phyloP scores from a whole-genome alignment of 2,888 invertebrate genomes.

The Orthosia gothica region DNA sequence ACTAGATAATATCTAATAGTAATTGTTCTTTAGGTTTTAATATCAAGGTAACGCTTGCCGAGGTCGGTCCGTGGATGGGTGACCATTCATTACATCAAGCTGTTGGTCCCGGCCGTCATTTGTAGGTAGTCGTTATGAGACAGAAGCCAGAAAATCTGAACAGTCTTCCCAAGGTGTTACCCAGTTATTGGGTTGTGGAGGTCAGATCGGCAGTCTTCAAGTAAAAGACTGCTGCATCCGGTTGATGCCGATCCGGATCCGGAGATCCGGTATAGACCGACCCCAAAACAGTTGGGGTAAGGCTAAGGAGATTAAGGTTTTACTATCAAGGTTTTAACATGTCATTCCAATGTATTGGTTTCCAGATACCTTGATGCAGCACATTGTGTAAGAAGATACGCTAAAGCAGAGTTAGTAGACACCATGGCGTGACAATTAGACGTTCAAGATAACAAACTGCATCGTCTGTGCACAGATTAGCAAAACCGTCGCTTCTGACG shows the following conservation, averaged over 20 bases:
- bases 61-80: too few relatives aligned
- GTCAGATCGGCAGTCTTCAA: too few relatives aligned
- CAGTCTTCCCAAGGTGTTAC: too few relatives aligned
- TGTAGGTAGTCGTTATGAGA: too few relatives aligned
- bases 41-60: conserved; percentile 9
- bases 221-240: too few relatives aligned
- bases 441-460: conserved; percentile 56
- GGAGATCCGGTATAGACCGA: too few relatives aligned
- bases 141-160: too few relatives aligned
- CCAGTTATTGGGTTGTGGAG: too few relatives aligned
- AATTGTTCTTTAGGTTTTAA: conserved; percentile 1
- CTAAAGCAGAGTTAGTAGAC: conserved; percentile 44
- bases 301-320: not conserved
- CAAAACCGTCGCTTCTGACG: conserved; percentile 8
- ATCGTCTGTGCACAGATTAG: conserved; percentile 43
- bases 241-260: too few relatives aligned
- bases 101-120: too few relatives aligned
- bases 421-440: conserved; percentile 57
- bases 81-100: too few relatives aligned
- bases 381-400: conserved; percentile 54
- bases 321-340: conserved; percentile 4
- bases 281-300: too few relatives aligned
- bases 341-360: not conserved
- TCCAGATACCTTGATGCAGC: conserved; percentile 13
- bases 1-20: conserved; percentile 6